Base-by-base conservation (phyloP, 2,113 vertebrate genomes). In the Columba janthina region DNA sequence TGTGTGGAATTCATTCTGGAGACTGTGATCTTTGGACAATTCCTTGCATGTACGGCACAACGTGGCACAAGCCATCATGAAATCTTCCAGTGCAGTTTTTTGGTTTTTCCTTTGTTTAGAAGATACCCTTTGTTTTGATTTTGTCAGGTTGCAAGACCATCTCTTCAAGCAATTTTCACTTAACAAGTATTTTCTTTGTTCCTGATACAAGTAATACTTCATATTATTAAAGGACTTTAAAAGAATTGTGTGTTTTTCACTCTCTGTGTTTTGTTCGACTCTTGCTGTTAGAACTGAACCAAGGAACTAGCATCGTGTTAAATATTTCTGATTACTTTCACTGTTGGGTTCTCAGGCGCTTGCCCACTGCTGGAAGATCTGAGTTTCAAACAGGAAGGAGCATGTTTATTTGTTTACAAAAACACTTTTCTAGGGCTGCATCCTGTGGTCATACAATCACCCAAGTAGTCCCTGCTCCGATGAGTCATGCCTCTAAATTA, bases 331-430 rank as follows among this genome's bases (percentile, higher is more conserved):
- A 7, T 31, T 54, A 66, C 64, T 96, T 92, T 94, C 90, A 56
- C 90, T 72, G 57, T 67, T 62, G 13, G 83, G 79, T 90, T 96
- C 93, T 93, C 96, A 90, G 88, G 86, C 42, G 0, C 57, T 96
- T 89, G 80, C 86, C 79, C 54, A 53, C 31, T 62, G 40, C 61
- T 44, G 80, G 86, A 84, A 92, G 76, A 89, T 82, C 75, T 48
- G 73, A 71, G 54, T 89, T 93, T 89, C 96, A 48, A 93, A 93
- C 86, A 94, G 92, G 94, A 95, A 97, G 76, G 61, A 92, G 57
- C 93, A 86, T 97, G 92, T 95, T 97, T 96, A 91, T 96, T 97
- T 96, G 89, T 96, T 96, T 96, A 93, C 92, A 92, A 81, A 89
- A 94, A 92, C 93, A 92, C 94, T 96, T 95, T 90, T 96, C 53